A percentile compares a stretch with the other conserved stretches of the same genome.
These are phyloP conservation scores for Tortrix viridana DNA, from an alignment of 2,888 invertebrate species.

Conservation along the genomic window DNA sequence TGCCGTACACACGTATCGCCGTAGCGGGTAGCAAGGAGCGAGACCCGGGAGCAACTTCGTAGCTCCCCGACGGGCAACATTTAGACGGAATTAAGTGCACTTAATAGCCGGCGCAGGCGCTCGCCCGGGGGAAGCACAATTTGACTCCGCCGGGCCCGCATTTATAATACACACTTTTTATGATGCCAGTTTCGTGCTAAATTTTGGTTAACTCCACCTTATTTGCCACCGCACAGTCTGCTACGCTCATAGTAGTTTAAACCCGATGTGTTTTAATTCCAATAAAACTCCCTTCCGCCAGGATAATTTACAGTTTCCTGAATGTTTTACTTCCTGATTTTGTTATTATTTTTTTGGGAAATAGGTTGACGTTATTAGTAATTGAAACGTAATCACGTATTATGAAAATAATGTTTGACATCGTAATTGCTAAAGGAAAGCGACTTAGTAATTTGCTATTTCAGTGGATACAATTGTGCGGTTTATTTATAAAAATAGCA, in stretches of 20 bases:
- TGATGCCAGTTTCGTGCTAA: slow-evolving; percentile 53
- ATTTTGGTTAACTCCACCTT: slow-evolving; percentile 53
- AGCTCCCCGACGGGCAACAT: slow-evolving; percentile 68
- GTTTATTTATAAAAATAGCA: slow-evolving; percentile 46
- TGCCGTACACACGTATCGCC: slow-evolving; percentile 40
- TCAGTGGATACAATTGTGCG: slow-evolving; percentile 42
- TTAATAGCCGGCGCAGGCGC: slow-evolving; percentile 74
- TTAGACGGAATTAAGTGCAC: slow-evolving; percentile 78
- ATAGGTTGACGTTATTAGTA: slow-evolving; percentile 10
- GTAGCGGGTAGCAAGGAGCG: slow-evolving; percentile 36
- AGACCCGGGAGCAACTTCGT: slow-evolving; percentile 52
- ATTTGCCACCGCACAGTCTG: slow-evolving; percentile 46
- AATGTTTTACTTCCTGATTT: slow-evolving; percentile 23
- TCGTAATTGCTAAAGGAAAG: slow-evolving; percentile 16
- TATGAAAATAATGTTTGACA: slow-evolving; percentile 12
- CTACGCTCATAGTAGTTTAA: slow-evolving; percentile 30
- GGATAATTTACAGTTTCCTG: slow-evolving; percentile 32
- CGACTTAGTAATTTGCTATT: slow-evolving; percentile 27
- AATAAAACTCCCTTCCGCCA: slow-evolving; percentile 24
- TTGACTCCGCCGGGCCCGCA: slow-evolving; percentile 55
- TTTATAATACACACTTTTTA: slow-evolving; percentile 65
- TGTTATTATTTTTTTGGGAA: slow-evolving; percentile 24
- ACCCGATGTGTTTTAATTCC: slow-evolving; percentile 28
- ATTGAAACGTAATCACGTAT: slow-evolving; percentile 15
- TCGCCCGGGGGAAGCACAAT: slow-evolving; percentile 64